Percentiles rank a stretch among this genome's conserved stretches.
Evolutionary conservation across 2,888 invertebrate genomes (phyloP).

Genomic region (Drosophila nr. fundita): DNA sequence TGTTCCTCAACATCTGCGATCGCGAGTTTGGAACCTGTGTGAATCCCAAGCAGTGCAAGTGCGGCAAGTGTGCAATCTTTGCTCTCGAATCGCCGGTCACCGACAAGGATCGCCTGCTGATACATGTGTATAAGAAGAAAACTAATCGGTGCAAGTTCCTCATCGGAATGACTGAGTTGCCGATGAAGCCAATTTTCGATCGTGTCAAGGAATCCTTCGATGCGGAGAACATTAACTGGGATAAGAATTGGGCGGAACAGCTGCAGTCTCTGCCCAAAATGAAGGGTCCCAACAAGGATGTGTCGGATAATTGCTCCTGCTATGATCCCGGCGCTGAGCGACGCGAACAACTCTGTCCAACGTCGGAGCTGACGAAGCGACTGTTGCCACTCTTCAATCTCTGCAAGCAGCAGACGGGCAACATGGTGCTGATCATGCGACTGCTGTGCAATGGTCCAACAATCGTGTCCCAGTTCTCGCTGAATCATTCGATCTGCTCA

Average conservation of each 20-base stretch:
- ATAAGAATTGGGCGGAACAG: constrained; percentile 51
- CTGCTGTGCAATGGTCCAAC: constrained; percentile 83
- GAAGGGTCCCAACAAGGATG: constrained; percentile 52
- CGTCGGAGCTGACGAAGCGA: constrained; percentile 81
- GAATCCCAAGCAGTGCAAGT: constrained; percentile 69
- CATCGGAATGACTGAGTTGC: constrained; percentile 80
- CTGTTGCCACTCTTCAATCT: constrained; percentile 82
- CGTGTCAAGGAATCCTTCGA: constrained; percentile 80
- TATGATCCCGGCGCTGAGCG: constrained; percentile 65
- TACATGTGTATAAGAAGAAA: constrained; percentile 83
- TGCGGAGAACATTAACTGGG: constrained; percentile 78
- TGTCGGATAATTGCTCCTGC: constrained; percentile 71
- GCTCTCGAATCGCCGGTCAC: constrained; percentile 79
- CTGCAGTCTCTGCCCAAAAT: constrained; percentile 61
- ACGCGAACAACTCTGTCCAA: constrained; percentile 79
- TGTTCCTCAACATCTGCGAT: constrained; percentile 83
- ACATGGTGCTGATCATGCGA: constrained; percentile 82
- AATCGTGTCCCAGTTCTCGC: constrained; percentile 81
- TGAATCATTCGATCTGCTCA: constrained; percentile 66
- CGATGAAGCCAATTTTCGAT: constrained; percentile 81
- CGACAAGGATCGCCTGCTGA: constrained; percentile 78
- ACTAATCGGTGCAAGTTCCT: constrained; percentile 84
- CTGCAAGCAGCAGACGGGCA: constrained; percentile 81
- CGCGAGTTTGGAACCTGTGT: constrained; percentile 81
- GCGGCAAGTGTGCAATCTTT: constrained; percentile 83